phyloP scores from a whole-genome alignment of 2,888 invertebrate genomes.

The Pristionchus mayeri region DNA sequence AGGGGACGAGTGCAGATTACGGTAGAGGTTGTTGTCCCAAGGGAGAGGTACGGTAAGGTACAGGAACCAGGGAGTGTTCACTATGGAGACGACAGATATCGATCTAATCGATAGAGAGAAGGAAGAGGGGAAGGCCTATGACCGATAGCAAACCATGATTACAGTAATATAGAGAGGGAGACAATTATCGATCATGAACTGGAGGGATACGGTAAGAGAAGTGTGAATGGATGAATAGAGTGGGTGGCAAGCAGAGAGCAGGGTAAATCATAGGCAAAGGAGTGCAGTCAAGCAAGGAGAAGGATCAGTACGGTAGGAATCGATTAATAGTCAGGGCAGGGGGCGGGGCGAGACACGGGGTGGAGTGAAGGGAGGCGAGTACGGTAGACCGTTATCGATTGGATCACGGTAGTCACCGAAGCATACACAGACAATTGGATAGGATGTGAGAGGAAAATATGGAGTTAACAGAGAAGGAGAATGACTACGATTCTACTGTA shows the following conservation, averaged over 20 bases:
- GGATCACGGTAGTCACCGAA: constrained; percentile 1
- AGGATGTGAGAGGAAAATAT: not conserved
- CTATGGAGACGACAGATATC: not conserved
- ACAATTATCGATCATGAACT: not conserved
- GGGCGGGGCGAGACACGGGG: not conserved
- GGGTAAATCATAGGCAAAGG: constrained; percentile 2
- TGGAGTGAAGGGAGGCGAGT: not conserved
- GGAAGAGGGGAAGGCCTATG: not conserved
- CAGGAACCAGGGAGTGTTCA: not conserved
- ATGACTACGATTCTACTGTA: no score
- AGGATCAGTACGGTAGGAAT: constrained; percentile 13
- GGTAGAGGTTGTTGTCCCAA: not conserved
- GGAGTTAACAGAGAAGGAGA: not conserved
- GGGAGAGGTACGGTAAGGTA: not conserved
- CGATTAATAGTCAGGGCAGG: not conserved
- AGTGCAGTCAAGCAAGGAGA: constrained; percentile 7
- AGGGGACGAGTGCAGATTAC: not conserved
- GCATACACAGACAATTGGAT: not conserved
- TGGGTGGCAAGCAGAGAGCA: not conserved
- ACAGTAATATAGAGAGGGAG: not conserved
- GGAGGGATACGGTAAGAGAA: not conserved
- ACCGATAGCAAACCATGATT: constrained; percentile 34
- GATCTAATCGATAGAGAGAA: not conserved
- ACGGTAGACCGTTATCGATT: not conserved
- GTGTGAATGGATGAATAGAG: constrained; percentile 16